These are phyloP conservation scores for Cataglyphis cursor DNA, from an alignment of 2,888 invertebrate genomes.

Conservation along the genomic window DNA sequence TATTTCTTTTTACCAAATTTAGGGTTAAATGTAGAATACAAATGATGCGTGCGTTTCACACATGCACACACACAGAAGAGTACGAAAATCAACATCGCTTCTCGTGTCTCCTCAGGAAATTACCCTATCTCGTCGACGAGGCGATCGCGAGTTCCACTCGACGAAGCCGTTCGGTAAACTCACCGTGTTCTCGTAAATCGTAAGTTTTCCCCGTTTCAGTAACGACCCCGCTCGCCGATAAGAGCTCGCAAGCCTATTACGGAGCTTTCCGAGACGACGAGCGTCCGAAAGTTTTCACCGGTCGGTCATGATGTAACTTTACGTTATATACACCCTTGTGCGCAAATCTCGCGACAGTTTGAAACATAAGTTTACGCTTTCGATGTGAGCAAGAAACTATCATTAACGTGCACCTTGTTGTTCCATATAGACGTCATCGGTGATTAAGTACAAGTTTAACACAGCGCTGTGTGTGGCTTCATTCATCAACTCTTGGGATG, in stretches of 20 bases:
- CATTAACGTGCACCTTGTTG: constrained; percentile 19
- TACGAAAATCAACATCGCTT: constrained; percentile 21
- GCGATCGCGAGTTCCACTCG: constrained; percentile 21
- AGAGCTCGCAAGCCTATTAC: constrained; percentile 61
- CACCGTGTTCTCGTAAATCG: constrained; percentile 64
- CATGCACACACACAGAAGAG: neutral
- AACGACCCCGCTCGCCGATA: constrained; percentile 64
- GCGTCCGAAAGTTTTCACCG: constrained; percentile 51
- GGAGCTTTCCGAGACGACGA: constrained; percentile 33
- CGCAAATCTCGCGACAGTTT: constrained; percentile 39
- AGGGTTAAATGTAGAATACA: neutral
- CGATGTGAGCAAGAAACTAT: neutral
- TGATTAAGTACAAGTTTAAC: neutral
- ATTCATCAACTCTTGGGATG: neutral
- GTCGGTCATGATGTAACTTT: constrained; percentile 43
- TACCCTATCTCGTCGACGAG: constrained; percentile 46
- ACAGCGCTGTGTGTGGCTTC: neutral
- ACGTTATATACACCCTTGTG: neutral
- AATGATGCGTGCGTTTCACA: constrained; percentile 15
- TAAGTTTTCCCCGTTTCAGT: constrained; percentile 63
- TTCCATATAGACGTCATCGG: neutral
- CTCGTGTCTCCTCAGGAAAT: constrained; percentile 46
- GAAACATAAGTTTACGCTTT: constrained; percentile 17
- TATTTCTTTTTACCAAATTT: neutral
- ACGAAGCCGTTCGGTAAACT: constrained; percentile 54